phyloP scores from a whole-genome alignment of 1,140 invertebrate genomes.

The Drosophila truncata region DNA sequence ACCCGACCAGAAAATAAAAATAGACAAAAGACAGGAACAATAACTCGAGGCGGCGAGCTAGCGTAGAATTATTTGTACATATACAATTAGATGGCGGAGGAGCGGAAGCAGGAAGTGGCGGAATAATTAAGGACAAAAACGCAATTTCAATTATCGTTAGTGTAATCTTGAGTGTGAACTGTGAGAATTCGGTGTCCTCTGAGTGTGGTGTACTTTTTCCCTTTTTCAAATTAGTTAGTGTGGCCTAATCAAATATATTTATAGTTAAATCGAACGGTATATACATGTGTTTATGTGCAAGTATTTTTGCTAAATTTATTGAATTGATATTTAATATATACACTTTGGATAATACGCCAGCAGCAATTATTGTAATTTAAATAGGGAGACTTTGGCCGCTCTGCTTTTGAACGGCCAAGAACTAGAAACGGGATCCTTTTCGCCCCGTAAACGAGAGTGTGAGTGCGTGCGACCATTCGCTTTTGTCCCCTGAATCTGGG shows the following conservation, averaged over 20 bases:
- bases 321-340: conserved; percentile 38
- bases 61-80: conserved; percentile 41
- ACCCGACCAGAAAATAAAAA: conserved; percentile 41
- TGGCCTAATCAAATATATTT: conserved; percentile 60
- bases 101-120: conserved; percentile 22
- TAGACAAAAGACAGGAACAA: conserved; percentile 43
- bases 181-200: conserved; percentile 24
- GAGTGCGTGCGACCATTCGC: conserved; percentile 1
- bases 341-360: conserved; percentile 21
- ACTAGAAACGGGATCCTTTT: conserved; percentile 17
- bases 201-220: conserved; percentile 48
- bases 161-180: conserved; percentile 42
- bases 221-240: conserved; percentile 65
- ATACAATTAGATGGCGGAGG: conserved; percentile 4
- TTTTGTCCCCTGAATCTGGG: conserved; percentile 5
- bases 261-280: conserved; percentile 26
- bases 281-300: conserved; percentile 40
- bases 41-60: conserved; percentile 37
- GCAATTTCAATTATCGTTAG: conserved; percentile 52
- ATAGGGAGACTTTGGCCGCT: conserved; percentile 4
- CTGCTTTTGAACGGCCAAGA: conserved; percentile 17
- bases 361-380: conserved; percentile 35
- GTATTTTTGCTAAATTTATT: conserved; percentile 68
- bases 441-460: conserved; percentile 1
- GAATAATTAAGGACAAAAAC: conserved; percentile 28